Percentiles rank a stretch among this genome's conserved stretches.
Conservation (phyloP, 2,113 vertebrate genomes). For the Caretta caretta region DNA sequence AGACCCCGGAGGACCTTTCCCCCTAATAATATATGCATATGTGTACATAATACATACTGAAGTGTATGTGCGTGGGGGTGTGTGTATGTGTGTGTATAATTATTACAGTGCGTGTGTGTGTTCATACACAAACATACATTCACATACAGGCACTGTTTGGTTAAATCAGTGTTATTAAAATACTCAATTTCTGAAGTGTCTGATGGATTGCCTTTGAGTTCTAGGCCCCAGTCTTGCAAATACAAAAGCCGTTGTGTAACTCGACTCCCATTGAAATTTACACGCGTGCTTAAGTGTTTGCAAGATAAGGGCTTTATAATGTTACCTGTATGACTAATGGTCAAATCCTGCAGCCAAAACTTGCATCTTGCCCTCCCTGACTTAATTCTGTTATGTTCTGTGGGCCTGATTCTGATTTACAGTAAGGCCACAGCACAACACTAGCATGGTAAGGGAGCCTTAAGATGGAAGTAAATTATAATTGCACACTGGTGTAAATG, state of each 20-base stretch:
- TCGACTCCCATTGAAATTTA: not conserved
- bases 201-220: not conserved
- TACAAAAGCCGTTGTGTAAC: not conserved
- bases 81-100: no score
- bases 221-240: not conserved
- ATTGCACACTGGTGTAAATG: no score
- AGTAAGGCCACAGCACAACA: not conserved
- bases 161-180: not conserved
- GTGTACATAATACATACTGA: not conserved
- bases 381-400: not conserved
- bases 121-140: no score
- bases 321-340: not conserved
- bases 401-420: no score
- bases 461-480: not conserved
- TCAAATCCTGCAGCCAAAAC: not conserved
- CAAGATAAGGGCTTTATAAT: not conserved
- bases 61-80: not conserved
- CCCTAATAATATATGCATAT: not conserved
- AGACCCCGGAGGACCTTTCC: not conserved
- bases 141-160: not conserved
- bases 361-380: not conserved
- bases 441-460: not conserved
- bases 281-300: not conserved
- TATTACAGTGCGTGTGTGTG: no score
- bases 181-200: not conserved